Evolutionary conservation across 2,888 invertebrate species (phyloP).

Genomic region (Homarus gammarus): DNA sequence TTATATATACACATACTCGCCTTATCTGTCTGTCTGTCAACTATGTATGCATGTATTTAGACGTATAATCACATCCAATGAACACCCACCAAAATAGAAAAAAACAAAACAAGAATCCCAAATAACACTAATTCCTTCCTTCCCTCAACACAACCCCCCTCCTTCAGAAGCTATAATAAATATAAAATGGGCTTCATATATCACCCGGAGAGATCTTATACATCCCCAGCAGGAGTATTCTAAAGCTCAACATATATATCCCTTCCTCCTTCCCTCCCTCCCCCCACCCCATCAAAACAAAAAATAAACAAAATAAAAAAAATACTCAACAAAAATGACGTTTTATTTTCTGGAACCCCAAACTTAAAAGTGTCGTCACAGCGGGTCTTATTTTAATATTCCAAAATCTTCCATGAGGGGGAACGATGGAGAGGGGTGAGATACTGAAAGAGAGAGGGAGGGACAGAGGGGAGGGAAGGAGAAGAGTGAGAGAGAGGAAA

Average conservation of each 20-base stretch:
- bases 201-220: background rate
- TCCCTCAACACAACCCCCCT: too few relatives aligned
- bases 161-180: background rate
- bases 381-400: slow-evolving; percentile 51
- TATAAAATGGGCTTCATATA: background rate
- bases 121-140: too few relatives aligned
- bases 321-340: slow-evolving; percentile 40
- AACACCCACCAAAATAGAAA: too few relatives aligned
- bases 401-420: slow-evolving; percentile 36
- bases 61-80: too few relatives aligned
- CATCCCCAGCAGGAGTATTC: slow-evolving; percentile 33
- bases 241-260: slow-evolving; percentile 7
- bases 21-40: too few relatives aligned
- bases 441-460: background rate
- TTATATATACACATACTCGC: too few relatives aligned
- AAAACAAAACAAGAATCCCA: too few relatives aligned
- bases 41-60: too few relatives aligned
- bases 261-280: too few relatives aligned
- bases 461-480: background rate
- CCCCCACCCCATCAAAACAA: too few relatives aligned
- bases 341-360: slow-evolving; percentile 38
- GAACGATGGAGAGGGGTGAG: background rate
- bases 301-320: too few relatives aligned
- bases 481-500: background rate
- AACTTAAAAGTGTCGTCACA: slow-evolving; percentile 49